phyloP scores from a whole-genome alignment of 2,888 invertebrate genomes.

The Hirtodrosophila trivittata region DNA sequence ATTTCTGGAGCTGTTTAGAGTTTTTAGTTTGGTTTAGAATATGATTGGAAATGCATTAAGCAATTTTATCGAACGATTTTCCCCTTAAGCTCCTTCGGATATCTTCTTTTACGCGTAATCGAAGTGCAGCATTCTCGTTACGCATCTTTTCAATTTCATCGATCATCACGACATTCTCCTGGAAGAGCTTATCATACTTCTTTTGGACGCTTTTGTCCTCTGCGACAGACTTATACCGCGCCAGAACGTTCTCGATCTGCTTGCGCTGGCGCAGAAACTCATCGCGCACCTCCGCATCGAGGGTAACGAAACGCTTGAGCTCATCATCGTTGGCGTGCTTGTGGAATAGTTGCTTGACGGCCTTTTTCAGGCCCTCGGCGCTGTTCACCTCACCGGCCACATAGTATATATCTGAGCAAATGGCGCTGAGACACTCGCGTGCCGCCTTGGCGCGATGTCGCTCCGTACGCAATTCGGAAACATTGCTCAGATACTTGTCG shows the following conservation, averaged over 20 bases:
- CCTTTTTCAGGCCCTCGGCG: constrained; percentile 84
- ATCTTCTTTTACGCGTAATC: constrained; percentile 54
- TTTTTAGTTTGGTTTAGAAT: no score
- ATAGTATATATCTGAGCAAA: constrained; percentile 92
- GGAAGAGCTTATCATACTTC: constrained; percentile 86
- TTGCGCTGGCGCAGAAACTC: constrained; percentile 92
- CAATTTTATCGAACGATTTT: no score
- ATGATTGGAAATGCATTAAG: no score
- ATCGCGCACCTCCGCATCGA: constrained; percentile 89
- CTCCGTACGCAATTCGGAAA: constrained; percentile 89
- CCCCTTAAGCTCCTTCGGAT: constrained; percentile 10
- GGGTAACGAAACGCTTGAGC: constrained; percentile 87
- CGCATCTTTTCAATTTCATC: constrained; percentile 91
- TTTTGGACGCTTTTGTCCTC: constrained; percentile 62
- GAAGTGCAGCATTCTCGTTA: constrained; percentile 71
- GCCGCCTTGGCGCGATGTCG: constrained; percentile 86
- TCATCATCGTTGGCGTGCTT: constrained; percentile 89
- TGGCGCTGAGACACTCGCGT: constrained; percentile 88
- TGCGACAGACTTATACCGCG: constrained; percentile 63
- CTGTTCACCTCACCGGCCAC: constrained; percentile 92
- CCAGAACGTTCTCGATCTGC: constrained; percentile 87
- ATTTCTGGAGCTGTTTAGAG: no score
- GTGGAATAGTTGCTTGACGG: constrained; percentile 78
- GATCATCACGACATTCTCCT: constrained; percentile 91
- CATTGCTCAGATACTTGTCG: constrained; percentile 90